Evolutionary conservation across 2,888 invertebrate genomes (phyloP), one percentile per base, ranked within the genome.

Genomic region (Tolmerus cingulatus): DNA sequence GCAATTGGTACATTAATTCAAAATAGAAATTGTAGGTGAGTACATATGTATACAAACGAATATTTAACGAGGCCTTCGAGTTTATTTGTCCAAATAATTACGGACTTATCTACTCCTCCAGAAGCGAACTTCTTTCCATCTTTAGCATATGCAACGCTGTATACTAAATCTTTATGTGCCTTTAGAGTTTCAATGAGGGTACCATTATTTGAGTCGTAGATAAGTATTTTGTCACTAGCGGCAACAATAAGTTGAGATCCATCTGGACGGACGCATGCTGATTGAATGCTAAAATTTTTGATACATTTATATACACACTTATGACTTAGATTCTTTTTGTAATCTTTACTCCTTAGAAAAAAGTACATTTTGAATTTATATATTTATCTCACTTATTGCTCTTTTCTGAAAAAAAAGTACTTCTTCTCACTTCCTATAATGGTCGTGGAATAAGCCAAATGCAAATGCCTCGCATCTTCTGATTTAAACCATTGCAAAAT

Each of bases 51-150:
- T 88, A 93, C 96, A 94, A 94, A 98, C 97, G 97, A 96, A 93
- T 98, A 99, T 94, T 99, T 99, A 3, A 99, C 93, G 89, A 98
- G 95, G 30, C 98, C 99, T 93, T 99, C 98, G 90, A 99, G 94
- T 93, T 98, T 98, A 46, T 96, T 96, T 0, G 97, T 98, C 99
- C 99, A 99, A 89, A 99, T 97, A 89, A 99, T 99, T 78, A 99
- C 99, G 91, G 97, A 96, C 93, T 98, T 99, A 92, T 99, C 99
- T 2, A 98, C 97, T 90, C 98, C 97, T 1, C 99, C 99, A 43
- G 98, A 98, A 0, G 99, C 99, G 94, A 99, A 99, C 90, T 97
- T 95, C 91, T 98, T 97, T 0, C 99, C 99, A 94, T 99, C 98
- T 90, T 94, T 95, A 0, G 99, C 96, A 93, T 98, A 99, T 51